These are phyloP conservation scores for Ia io DNA, from an alignment of 2,113 vertebrate genomes.

Conservation along the genomic window DNA sequence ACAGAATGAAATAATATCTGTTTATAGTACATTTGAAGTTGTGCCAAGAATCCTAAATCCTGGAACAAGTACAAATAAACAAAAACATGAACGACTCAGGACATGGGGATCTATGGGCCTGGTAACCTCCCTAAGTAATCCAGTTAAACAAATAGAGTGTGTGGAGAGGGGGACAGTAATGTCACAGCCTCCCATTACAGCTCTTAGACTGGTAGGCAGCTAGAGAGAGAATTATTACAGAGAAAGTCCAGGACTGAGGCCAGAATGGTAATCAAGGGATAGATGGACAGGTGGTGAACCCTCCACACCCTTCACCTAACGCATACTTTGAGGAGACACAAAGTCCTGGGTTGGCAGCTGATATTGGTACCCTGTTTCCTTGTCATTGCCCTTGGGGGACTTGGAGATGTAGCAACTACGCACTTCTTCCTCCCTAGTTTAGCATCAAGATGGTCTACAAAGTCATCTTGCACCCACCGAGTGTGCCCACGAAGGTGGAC, in stretches of 20 bases:
- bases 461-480: background rate
- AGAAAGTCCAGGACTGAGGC: background rate
- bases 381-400: background rate
- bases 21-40: background rate
- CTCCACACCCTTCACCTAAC: too few species aligned
- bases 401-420: too few species aligned
- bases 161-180: background rate
- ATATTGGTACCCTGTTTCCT: background rate
- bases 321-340: too few species aligned
- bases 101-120: background rate
- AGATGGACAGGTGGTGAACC: background rate
- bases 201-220: background rate
- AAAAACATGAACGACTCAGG: background rate
- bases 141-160: background rate
- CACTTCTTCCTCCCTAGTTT: background rate
- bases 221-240: background rate
- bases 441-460: background rate
- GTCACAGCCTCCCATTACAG: too few species aligned
- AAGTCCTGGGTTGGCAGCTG: too few species aligned
- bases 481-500: accelerated
- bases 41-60: background rate
- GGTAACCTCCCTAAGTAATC: background rate
- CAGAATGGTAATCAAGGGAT: background rate
- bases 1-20: background rate
- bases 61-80: background rate